These are phyloP conservation scores for Ostrea edulis DNA, from an alignment of 1,140 invertebrate species.

Conservation along the genomic window DNA sequence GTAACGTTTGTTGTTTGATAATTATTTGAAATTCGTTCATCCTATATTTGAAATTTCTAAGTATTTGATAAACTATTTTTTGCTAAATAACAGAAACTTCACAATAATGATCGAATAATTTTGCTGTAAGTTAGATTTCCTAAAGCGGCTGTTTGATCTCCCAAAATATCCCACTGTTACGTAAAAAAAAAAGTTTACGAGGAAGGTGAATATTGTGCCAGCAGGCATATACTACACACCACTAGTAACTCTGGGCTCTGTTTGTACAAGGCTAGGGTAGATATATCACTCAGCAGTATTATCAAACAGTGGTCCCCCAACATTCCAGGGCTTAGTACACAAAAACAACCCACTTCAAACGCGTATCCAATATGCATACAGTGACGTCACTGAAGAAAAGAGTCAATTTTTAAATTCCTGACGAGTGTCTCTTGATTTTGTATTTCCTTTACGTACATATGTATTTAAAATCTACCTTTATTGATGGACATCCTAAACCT, in stretches of 20 bases:
- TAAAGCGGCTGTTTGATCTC: not conserved
- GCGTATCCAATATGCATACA: not conserved
- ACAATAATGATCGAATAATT: not conserved
- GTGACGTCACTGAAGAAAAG: not conserved
- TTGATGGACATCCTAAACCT: not conserved
- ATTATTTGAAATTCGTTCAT: not conserved
- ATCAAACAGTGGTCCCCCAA: conserved; percentile 7
- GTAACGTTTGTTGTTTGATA: too few species aligned
- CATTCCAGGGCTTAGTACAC: conserved; percentile 21
- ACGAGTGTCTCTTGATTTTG: not conserved
- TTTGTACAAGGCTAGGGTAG: not conserved
- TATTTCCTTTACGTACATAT: not conserved
- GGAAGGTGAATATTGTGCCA: not conserved
- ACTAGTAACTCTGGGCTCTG: not conserved
- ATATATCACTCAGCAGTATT: conserved; percentile 7
- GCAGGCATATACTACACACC: not conserved
- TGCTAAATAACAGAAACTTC: not conserved
- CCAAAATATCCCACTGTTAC: conserved; percentile 6
- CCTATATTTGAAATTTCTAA: not conserved
- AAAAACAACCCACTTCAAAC: conserved; percentile 22
- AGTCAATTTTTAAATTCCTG: conserved; percentile 6
- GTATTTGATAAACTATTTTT: not conserved
- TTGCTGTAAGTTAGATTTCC: not conserved
- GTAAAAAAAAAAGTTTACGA: not conserved
- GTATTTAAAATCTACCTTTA: not conserved